A percentile compares a stretch with the other conserved stretches of the same genome.
phyloP scores from a whole-genome alignment of 2,797 vertebrate species.

The Centroberyx gerrardi region DNA sequence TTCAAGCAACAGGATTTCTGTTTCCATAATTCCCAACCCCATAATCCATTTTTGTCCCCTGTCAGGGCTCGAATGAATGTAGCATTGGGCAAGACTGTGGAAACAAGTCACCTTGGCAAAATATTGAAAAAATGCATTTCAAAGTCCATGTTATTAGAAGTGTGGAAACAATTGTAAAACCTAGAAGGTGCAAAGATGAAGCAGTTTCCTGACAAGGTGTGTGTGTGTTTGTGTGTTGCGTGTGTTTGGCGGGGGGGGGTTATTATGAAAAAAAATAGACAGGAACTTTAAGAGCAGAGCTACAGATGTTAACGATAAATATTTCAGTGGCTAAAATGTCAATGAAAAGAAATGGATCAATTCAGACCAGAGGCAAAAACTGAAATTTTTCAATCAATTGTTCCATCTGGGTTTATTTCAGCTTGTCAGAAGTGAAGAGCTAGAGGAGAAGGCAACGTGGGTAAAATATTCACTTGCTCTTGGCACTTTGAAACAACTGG shows the following conservation, averaged over 20 bases:
- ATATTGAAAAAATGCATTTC: slow-evolving; percentile 47
- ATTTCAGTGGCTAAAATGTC: slow-evolving; percentile 46
- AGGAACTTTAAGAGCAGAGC: slow-evolving; percentile 18
- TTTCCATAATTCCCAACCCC: slow-evolving; percentile 77
- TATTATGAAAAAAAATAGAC: not conserved
- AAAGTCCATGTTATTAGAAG: slow-evolving; percentile 39
- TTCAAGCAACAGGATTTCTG: slow-evolving; percentile 73
- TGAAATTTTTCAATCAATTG: slow-evolving; percentile 22
- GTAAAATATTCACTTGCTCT: slow-evolving; percentile 15
- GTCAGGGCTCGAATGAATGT: slow-evolving; percentile 59
- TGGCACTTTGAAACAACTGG: slow-evolving; percentile 1
- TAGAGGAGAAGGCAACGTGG: slow-evolving; percentile 10
- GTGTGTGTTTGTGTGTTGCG: not conserved
- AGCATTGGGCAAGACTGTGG: slow-evolving; percentile 47
- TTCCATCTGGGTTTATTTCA: slow-evolving; percentile 36
- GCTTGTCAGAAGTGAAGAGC: slow-evolving; percentile 20
- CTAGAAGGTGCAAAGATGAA: slow-evolving; percentile 9
- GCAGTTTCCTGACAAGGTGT: slow-evolving; percentile 4
- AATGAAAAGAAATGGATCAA: slow-evolving; percentile 31
- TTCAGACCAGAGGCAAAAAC: slow-evolving; percentile 35
- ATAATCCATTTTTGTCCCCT: slow-evolving; percentile 71
- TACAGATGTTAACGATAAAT: slow-evolving; percentile 42
- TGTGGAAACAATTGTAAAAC: slow-evolving; percentile 38
- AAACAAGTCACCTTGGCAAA: slow-evolving; percentile 63
- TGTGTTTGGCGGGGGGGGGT: not conserved